Conservation (phyloP, 1,140 invertebrate species). For the Lasaia peninsularis region DNA sequence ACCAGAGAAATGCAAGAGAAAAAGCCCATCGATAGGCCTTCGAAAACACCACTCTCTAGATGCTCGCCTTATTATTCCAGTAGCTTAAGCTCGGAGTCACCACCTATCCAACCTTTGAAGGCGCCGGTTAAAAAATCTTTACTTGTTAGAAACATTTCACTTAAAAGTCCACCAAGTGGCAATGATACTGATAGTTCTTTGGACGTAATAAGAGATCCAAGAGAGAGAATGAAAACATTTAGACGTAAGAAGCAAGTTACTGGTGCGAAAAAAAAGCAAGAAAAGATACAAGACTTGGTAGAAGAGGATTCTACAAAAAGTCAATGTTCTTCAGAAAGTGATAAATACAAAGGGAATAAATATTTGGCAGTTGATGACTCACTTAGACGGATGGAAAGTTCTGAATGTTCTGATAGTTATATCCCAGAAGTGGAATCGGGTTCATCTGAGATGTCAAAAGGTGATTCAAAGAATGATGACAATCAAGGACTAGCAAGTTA, state of each 20-base stretch:
- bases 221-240: slow-evolving; percentile 79
- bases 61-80: slow-evolving; percentile 84
- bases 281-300: slow-evolving; percentile 77
- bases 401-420: slow-evolving; percentile 82
- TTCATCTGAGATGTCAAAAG: slow-evolving; percentile 79
- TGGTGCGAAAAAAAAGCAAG: slow-evolving; percentile 75
- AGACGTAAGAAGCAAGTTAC: slow-evolving; percentile 80
- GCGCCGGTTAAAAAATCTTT: slow-evolving; percentile 78
- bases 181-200: slow-evolving; percentile 84
- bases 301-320: slow-evolving; percentile 76
- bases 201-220: slow-evolving; percentile 80
- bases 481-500: slow-evolving; percentile 74
- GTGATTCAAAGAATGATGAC: slow-evolving; percentile 71
- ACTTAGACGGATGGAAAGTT: slow-evolving; percentile 74
- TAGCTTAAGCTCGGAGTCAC: slow-evolving; percentile 82
- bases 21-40: slow-evolving; percentile 57
- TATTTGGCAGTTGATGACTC: slow-evolving; percentile 60
- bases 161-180: slow-evolving; percentile 82
- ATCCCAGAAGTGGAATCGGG: slow-evolving; percentile 82
- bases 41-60: slow-evolving; percentile 77
- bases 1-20: slow-evolving; percentile 71
- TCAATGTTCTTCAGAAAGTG: slow-evolving; percentile 75
- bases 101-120: slow-evolving; percentile 79
- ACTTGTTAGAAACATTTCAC: slow-evolving; percentile 67
- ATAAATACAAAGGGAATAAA: slow-evolving; percentile 64